A percentile compares a stretch with the other conserved stretches of the same genome.
phyloP scores from a whole-genome alignment of 2,888 invertebrate genomes.

The Orgyia antiqua region DNA sequence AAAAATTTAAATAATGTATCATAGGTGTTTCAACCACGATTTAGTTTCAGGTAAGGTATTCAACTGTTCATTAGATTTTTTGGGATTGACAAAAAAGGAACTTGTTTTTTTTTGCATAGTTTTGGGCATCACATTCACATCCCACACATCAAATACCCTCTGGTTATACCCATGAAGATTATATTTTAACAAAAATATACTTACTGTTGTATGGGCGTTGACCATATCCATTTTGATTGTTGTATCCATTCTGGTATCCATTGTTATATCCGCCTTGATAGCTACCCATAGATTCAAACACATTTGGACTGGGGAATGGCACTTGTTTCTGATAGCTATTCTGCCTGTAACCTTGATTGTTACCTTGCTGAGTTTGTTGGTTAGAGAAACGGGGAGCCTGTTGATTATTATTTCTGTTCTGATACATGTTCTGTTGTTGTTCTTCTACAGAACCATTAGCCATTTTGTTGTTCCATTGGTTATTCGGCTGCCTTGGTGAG shows the following conservation, averaged over 20 bases:
- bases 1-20: no score
- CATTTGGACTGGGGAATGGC: constrained; percentile 77
- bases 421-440: constrained; percentile 46
- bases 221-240: constrained; percentile 66
- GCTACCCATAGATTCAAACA: constrained; percentile 77
- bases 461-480: constrained; percentile 75
- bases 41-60: no score
- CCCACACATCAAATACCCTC: no score
- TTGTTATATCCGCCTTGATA: constrained; percentile 75
- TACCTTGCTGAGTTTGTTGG: constrained; percentile 53
- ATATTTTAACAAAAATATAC: no score
- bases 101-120: no score
- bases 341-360: constrained; percentile 62
- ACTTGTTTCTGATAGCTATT: constrained; percentile 74
- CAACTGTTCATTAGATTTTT: no score
- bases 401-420: constrained; percentile 51
- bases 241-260: constrained; percentile 73
- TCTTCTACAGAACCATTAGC: constrained; percentile 51
- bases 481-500: constrained; percentile 72
- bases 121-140: no score
- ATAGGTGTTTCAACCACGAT: no score
- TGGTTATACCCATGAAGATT: no score
- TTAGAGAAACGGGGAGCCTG: constrained; percentile 75
- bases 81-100: no score
- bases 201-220: constrained; percentile 66